These are phyloP conservation scores for Cossypha polioptera DNA, from an alignment of 2,797 vertebrate species.

Conservation along the genomic window DNA sequence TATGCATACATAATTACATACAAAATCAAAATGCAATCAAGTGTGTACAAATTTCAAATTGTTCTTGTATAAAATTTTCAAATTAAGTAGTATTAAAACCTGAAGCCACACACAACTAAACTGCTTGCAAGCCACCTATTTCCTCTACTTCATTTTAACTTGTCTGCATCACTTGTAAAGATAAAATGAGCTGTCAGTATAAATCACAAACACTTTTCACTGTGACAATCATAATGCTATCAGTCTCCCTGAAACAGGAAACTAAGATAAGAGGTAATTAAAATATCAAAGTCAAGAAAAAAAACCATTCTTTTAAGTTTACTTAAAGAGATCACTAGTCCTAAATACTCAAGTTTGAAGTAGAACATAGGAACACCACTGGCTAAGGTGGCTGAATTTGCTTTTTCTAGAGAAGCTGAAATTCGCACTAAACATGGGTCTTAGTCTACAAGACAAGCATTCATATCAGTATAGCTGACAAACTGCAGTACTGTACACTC, in stretches of 20 bases:
- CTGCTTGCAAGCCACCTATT: background rate
- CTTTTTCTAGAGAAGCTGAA: background rate
- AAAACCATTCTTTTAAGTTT: background rate
- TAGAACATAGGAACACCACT: background rate
- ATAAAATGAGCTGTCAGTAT: background rate
- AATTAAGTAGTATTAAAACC: slow-evolving; percentile 55
- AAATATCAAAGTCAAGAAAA: background rate
- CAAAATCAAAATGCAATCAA: slow-evolving; percentile 52
- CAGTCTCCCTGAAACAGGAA: background rate
- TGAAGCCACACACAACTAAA: background rate
- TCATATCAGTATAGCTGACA: background rate
- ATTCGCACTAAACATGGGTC: background rate
- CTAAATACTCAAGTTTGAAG: slow-evolving; percentile 14
- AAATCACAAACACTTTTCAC: slow-evolving; percentile 3
- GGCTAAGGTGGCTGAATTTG: background rate
- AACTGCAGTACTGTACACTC: background rate
- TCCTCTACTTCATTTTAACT: background rate
- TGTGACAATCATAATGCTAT: background rate
- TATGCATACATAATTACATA: slow-evolving; percentile 35
- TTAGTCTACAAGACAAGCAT: background rate
- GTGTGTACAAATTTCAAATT: slow-evolving; percentile 62
- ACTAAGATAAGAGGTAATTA: slow-evolving; percentile 3
- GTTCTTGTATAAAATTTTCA: slow-evolving; percentile 65
- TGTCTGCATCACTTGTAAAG: background rate
- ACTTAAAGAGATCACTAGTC: background rate